Percentiles rank a stretch among this genome's conserved stretches.
These are phyloP conservation scores for Arenaria interpres DNA, from an alignment of 2,113 vertebrate species.

Conservation along the genomic window DNA sequence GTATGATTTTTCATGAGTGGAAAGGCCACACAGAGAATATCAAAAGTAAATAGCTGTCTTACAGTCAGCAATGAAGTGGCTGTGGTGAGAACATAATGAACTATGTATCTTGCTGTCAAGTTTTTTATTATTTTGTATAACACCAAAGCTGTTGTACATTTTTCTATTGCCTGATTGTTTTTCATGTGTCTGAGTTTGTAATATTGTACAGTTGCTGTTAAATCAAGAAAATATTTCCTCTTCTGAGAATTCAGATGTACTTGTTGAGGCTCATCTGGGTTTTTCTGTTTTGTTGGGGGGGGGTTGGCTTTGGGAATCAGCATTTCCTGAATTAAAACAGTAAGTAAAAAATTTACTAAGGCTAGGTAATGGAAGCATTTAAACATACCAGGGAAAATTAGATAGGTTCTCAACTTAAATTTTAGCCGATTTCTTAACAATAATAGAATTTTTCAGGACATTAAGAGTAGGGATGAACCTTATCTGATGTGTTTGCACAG, in stretches of 20 bases:
- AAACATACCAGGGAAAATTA: not conserved
- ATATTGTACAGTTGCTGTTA: slow-evolving; percentile 80
- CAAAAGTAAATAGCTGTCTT: slow-evolving; percentile 38
- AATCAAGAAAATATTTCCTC: slow-evolving; percentile 73
- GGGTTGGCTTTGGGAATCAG: slow-evolving; percentile 50
- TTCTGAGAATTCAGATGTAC: slow-evolving; percentile 75
- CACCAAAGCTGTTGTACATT: slow-evolving; percentile 84
- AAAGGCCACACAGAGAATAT: slow-evolving; percentile 30
- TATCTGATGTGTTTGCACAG: slow-evolving; percentile 20
- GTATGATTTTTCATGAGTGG: slow-evolving; percentile 44
- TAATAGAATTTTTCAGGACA: not conserved
- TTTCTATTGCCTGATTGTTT: slow-evolving; percentile 79
- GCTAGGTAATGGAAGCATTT: not conserved
- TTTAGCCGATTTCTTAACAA: not conserved
- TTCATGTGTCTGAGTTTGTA: slow-evolving; percentile 78
- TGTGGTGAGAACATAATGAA: slow-evolving; percentile 57
- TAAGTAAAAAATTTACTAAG: not conserved
- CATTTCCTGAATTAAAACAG: slow-evolving; percentile 33
- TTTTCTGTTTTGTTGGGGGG: slow-evolving; percentile 1
- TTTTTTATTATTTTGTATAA: slow-evolving; percentile 76
- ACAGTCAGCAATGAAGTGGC: slow-evolving; percentile 53
- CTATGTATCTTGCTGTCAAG: slow-evolving; percentile 66
- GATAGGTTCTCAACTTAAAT: not conserved
- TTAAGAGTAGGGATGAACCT: not conserved
- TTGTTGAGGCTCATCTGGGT: slow-evolving; percentile 57